A percentile compares a stretch with the other conserved stretches of the same genome.
Conservation (phyloP, 2,888 invertebrate genomes). For the Luffia ferchaultella region DNA sequence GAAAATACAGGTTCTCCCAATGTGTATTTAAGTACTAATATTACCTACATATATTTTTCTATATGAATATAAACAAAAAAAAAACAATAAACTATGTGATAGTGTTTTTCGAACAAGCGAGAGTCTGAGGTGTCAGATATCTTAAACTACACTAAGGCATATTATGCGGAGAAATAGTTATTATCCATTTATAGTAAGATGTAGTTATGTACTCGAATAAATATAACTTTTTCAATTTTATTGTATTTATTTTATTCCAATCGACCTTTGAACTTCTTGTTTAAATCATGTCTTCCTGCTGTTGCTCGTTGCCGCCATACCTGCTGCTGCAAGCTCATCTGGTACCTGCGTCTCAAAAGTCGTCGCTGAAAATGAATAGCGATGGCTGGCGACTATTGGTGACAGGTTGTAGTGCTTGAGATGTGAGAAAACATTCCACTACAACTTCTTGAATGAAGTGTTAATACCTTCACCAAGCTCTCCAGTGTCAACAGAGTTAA, state of each 20-base stretch:
- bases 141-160: constrained; percentile 52
- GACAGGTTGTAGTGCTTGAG: too few relatives aligned
- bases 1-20: not conserved
- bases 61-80: not conserved
- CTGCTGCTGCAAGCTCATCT: too few relatives aligned
- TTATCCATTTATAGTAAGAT: constrained; percentile 64
- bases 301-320: too few relatives aligned
- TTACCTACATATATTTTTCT: not conserved
- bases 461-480: too few relatives aligned
- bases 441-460: too few relatives aligned
- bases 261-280: too few relatives aligned
- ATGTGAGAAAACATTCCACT: too few relatives aligned
- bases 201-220: constrained; percentile 69
- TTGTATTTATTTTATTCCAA: constrained; percentile 19
- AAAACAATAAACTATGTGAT: constrained; percentile 38
- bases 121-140: constrained; percentile 36
- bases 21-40: not conserved
- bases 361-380: too few relatives aligned
- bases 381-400: too few relatives aligned
- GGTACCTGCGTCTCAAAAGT: too few relatives aligned
- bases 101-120: constrained; percentile 39
- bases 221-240: constrained; percentile 60
- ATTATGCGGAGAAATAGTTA: constrained; percentile 60
- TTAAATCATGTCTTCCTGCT: too few relatives aligned
- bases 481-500: too few relatives aligned